These are phyloP conservation scores for Lanius ludovicianus DNA, from an alignment of 2,113 vertebrate species.

Conservation along the genomic window DNA sequence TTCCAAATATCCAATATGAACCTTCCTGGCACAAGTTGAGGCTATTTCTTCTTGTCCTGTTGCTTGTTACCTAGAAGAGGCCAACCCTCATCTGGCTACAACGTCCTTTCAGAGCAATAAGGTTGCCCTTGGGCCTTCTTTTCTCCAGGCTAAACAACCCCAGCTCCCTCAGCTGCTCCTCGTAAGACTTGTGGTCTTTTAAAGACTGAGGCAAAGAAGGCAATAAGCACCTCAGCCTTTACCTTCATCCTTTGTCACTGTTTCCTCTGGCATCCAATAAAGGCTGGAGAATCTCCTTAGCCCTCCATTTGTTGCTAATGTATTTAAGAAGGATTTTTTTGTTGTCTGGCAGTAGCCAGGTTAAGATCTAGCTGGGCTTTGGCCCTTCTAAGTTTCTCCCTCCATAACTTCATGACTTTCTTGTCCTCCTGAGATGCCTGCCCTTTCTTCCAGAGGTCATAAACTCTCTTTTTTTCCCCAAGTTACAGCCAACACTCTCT, in stretches of 20 bases:
- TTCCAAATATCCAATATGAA: neutral
- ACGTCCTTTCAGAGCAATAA: neutral
- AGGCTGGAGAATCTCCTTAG: neutral
- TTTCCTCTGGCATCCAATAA: neutral
- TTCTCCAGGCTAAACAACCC: neutral
- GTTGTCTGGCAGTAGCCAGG: neutral
- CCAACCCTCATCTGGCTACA: neutral
- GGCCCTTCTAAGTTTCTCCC: neutral
- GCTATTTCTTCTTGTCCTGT: neutral
- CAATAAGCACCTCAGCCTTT: neutral
- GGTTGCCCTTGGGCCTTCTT: neutral
- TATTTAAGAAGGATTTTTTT: neutral
- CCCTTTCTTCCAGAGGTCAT: neutral
- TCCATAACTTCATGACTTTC: neutral
- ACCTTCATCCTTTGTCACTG: neutral
- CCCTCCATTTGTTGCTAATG: neutral
- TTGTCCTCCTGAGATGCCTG: neutral
- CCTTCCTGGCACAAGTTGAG: neutral
- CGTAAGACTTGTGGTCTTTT: neutral
- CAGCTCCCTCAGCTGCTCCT: neutral
- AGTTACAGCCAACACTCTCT: neutral
- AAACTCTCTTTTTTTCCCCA: neutral
- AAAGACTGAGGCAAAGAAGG: neutral
- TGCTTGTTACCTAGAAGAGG: neutral
- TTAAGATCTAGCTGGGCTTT: neutral